Evolutionary conservation across 30 jellyfish, hydroid and myxozoan species (phyloP).

Genomic region (Nemopilema nomurai): DNA sequence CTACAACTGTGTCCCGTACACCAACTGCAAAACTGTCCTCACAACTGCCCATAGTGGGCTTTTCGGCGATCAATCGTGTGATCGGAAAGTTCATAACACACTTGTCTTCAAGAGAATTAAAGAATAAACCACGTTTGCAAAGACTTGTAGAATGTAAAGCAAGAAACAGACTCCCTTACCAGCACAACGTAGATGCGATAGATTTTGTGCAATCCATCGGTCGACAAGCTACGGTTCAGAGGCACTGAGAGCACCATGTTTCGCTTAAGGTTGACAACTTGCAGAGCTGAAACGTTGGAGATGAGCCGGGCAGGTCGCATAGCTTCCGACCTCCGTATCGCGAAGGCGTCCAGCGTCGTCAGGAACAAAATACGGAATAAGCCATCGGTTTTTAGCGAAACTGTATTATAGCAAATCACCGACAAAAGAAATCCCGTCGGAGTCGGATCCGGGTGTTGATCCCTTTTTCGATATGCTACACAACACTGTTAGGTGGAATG

Average conservation of each 20-base stretch:
- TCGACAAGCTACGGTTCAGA: conserved; percentile 9
- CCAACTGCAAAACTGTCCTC: no score
- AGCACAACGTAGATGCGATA: conserved; percentile 12
- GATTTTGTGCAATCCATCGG: conserved; percentile 2
- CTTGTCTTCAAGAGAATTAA: neutral
- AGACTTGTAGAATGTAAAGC: neutral
- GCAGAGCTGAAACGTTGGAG: neutral
- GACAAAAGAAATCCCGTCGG: neutral
- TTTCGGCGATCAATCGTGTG: neutral
- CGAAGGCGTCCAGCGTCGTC: neutral
- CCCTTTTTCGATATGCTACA: neutral
- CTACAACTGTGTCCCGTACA: no score
- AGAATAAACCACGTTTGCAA: neutral
- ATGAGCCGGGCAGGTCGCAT: conserved; percentile 9
- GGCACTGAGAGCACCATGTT: conserved; percentile 3
- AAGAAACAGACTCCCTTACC: conserved; percentile 15
- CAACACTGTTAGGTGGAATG: neutral
- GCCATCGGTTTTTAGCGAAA: neutral
- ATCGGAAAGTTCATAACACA: neutral
- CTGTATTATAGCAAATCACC: neutral
- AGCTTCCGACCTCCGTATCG: neutral
- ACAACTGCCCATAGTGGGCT: no score
- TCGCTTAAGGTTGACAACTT: neutral
- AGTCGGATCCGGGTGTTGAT: neutral
- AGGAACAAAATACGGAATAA: neutral